Conservation (phyloP, 2,888 invertebrate genomes). For the Nomada ruficornis region DNA sequence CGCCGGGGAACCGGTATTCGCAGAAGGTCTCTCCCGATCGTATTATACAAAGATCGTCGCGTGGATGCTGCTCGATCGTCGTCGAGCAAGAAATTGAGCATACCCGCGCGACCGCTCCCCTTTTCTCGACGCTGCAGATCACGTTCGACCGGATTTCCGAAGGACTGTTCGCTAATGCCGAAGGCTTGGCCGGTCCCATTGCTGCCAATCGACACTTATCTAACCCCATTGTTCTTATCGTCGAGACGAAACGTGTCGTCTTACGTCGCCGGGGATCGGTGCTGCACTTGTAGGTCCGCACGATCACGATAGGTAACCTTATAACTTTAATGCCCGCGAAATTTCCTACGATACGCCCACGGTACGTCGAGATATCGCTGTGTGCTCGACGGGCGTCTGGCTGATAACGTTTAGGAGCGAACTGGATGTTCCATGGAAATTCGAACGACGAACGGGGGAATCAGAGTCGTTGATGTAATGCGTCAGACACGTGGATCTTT, state of each 20-base stretch:
- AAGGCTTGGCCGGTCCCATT: slow-evolving; percentile 39
- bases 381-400: slow-evolving; percentile 3
- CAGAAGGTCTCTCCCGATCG: slow-evolving; percentile 43
- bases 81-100: slow-evolving; percentile 64
- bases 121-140: slow-evolving; percentile 74
- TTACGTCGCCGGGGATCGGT: not conserved
- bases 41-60: slow-evolving; percentile 25
- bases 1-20: slow-evolving; percentile 53
- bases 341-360: slow-evolving; percentile 38
- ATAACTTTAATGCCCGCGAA: slow-evolving; percentile 30
- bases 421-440: not conserved
- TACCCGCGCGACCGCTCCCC: slow-evolving; percentile 66
- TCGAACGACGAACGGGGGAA: too few relatives aligned
- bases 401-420: not conserved
- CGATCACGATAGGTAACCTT: slow-evolving; percentile 11
- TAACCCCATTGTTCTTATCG: slow-evolving; percentile 28
- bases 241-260: not conserved
- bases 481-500: too few relatives aligned
- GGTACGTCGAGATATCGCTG: slow-evolving; percentile 4
- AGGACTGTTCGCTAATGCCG: slow-evolving; percentile 69
- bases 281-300: not conserved
- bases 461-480: too few relatives aligned
- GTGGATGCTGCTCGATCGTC: slow-evolving; percentile 21
- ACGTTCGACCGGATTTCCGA: slow-evolving; percentile 80
- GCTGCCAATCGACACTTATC: slow-evolving; percentile 16